Evolutionary conservation across 2,113 vertebrate species (phyloP), one percentile per base, ranked within the genome.

Genomic region (Chloebia gouldiae): DNA sequence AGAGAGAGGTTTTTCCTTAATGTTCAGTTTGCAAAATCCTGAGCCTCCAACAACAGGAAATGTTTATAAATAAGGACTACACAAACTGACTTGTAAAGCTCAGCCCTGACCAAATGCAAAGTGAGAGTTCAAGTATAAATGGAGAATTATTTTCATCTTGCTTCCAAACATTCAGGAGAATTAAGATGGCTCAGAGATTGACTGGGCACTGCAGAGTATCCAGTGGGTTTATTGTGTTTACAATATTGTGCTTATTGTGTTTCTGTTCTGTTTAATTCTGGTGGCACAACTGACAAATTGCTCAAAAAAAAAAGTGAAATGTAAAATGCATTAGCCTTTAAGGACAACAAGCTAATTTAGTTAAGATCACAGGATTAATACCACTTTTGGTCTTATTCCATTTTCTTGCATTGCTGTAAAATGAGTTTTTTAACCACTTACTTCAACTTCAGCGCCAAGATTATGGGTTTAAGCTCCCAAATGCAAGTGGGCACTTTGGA

Each of bases 401-500:
- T 57, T 64, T 68, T 28, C 45, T 27, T 59, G 31, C 56, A 47
- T 3, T 47, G 21, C 27, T 76, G 6, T 20, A 76, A 69, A 54
- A 25, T 10, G 4, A 66, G 10, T 8, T 81, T 39, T 59, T 69
- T 37, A 23, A 59, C 37, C 71, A 66, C 23, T 4, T 5, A 15
- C 19, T 37, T 68, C 50, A 31, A 49, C 22, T 53, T 45, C 76
- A 79, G 47, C 11, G 47, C 47, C 45, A 39, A 53, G 22, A 90
- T 37, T 27, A 49, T 31, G 18, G 15, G 39, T 39, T 75, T 53
- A 73, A 73, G 21, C 13, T 86, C 31, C 14, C 27, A 65, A 49
- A n/a, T 7, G 14, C 64, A 63, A 66, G 50, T 0, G 0, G 37
- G 47, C 40, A n/a, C 18, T 81, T 65, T 2, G 9, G 21, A 90